These are phyloP conservation scores for Acanthornis magna DNA, from an alignment of 2,797 vertebrate species.

Conservation along the genomic window DNA sequence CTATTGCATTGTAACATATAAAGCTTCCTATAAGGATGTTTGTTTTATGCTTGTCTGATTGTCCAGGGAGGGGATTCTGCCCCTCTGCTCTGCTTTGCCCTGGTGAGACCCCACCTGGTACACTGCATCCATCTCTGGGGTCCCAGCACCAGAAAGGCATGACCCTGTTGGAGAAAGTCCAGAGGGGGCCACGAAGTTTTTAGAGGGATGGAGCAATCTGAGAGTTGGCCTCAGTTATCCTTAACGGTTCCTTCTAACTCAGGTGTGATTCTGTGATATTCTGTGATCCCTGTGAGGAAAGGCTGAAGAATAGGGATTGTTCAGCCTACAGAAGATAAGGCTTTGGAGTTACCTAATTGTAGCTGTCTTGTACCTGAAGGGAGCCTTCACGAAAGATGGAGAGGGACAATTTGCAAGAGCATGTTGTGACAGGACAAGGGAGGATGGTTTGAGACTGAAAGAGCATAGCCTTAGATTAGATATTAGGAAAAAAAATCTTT, in stretches of 20 bases:
- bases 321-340: not conserved
- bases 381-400: not conserved
- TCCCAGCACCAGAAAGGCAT: too few relatives aligned
- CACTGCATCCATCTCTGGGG: not conserved
- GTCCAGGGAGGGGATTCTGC: not conserved
- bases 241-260: not conserved
- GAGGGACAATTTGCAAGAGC: not conserved
- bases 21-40: not conserved
- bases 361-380: not conserved
- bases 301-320: not conserved
- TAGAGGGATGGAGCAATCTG: not conserved
- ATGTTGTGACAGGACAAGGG: not conserved
- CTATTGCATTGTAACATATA: not conserved
- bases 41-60: not conserved
- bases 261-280: not conserved
- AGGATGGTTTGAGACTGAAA: not conserved
- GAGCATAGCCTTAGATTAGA: not conserved
- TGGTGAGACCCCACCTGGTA: not conserved
- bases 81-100: not conserved
- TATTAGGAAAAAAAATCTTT: not conserved
- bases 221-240: not conserved
- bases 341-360: not conserved
- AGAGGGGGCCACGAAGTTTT: not conserved
- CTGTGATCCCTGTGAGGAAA: not conserved
- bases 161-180: not conserved